Conservation (phyloP, 2,113 vertebrate genomes). For the Serilophus lunatus region DNA sequence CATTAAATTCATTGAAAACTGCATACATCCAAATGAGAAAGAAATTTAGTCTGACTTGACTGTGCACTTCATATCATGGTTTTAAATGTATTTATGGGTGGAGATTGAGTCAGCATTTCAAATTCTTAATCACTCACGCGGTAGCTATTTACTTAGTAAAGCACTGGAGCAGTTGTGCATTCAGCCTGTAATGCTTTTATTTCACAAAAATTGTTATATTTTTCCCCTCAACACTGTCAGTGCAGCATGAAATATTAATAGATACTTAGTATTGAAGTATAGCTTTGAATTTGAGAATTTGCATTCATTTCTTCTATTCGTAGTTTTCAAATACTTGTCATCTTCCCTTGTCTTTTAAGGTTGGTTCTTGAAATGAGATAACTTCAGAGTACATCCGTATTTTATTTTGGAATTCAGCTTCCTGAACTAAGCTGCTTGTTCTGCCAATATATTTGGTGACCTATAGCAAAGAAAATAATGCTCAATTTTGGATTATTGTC, state of each 20-base stretch:
- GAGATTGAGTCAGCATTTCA: neutral
- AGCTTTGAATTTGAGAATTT: slow-evolving; percentile 14
- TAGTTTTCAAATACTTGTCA: neutral
- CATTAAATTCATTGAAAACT: neutral
- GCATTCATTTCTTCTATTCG: neutral
- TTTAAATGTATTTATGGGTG: neutral
- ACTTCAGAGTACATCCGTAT: neutral
- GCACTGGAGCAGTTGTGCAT: neutral
- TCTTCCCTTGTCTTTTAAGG: neutral
- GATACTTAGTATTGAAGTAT: neutral
- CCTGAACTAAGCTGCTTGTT: neutral
- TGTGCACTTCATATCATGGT: neutral
- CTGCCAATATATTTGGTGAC: neutral
- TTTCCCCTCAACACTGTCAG: neutral
- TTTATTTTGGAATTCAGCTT: neutral
- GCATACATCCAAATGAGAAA: neutral
- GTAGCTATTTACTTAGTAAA: neutral
- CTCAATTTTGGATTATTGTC: neutral
- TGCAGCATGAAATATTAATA: slow-evolving; percentile 40
- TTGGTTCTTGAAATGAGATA: neutral
- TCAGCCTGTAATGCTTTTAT: neutral
- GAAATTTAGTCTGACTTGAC: neutral
- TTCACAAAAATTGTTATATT: neutral
- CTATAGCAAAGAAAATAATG: neutral
- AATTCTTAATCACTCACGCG: neutral